Evolutionary conservation across 2,888 invertebrate genomes (phyloP), one percentile per base, ranked within the genome.

Genomic region (Gortyna flavago): DNA sequence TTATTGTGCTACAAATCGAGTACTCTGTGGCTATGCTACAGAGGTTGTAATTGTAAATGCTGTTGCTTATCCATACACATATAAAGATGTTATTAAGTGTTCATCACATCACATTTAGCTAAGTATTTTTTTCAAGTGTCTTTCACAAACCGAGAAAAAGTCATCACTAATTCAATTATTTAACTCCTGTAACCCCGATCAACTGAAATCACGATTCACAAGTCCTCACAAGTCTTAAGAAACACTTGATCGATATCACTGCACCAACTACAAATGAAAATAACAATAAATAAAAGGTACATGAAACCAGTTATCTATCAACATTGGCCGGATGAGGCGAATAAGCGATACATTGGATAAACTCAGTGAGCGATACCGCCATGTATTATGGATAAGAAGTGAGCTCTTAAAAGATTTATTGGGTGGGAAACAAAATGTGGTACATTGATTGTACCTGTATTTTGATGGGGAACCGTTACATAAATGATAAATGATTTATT

Each of bases 351-450:
- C 83, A 86, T 84, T 87, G 81, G 84, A 84, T 87, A 84, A 81
- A 83, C 80, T 88, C 82, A 62, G 81, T 73, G 83, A 77, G 75
- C 72, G 79, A 69, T 83, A 67, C 81, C 73, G 62, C 86, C 82
- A 91, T 91, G 92, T 91, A 89, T 91, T 91, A 91, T 91, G 90
- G 90, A 91, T 92, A 90, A 89, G 90, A 84, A 82, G 90, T 81
- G 84, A 85, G 83, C 87, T 89, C 79, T 73, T 85, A 75, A 84
- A 89, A 91, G 90, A 91, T 91, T 91, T 91, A 91, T 90, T 67
- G 79, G 79, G 41, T 66, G 65, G 65, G 75, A 70, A 78, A 75
- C 75, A 76, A 70, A 79, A 85, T 72, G 75, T 59, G 72, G 66
- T 67, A 86, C 86, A 78, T 78, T 77, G 77, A 85, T 76, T 74